Evolutionary conservation across 2,888 invertebrate genomes (phyloP).

Genomic region (Agrochola lychnidis): DNA sequence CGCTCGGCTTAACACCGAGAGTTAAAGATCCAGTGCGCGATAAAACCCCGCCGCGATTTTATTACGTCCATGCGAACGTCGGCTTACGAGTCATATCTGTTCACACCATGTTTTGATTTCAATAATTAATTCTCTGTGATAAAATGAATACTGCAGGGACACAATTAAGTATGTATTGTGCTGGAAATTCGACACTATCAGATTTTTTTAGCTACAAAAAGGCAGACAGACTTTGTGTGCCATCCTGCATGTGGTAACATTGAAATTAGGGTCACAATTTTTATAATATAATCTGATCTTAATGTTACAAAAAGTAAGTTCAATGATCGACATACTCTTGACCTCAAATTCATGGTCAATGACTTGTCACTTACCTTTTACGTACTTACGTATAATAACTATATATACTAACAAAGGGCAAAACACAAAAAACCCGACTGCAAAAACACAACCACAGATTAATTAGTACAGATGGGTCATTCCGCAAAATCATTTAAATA

Average conservation of each 20-base stretch:
- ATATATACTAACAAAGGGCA: no score
- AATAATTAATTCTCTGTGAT: conserved; percentile 45
- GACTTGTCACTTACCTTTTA: not conserved
- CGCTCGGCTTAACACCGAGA: no score
- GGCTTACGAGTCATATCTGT: no score
- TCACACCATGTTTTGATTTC: conserved; percentile 41
- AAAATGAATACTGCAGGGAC: conserved; percentile 14
- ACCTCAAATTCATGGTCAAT: conserved; percentile 12
- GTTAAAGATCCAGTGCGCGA: no score
- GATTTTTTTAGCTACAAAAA: not conserved
- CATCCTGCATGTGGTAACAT: not conserved
- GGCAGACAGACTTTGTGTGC: not conserved
- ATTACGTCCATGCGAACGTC: no score
- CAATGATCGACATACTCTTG: conserved; percentile 1
- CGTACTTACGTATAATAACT: no score
- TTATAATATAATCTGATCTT: not conserved
- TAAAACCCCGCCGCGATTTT: no score
- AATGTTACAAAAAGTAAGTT: not conserved
- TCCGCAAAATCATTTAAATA: no score
- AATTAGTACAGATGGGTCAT: no score
- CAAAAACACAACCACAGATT: no score
- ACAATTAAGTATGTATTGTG: conserved; percentile 6
- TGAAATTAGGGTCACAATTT: not conserved
- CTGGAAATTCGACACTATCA: not conserved
- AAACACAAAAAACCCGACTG: no score